Base-by-base conservation (phyloP, 2,113 vertebrate genomes). In the Cyprinodon tularosa region DNA sequence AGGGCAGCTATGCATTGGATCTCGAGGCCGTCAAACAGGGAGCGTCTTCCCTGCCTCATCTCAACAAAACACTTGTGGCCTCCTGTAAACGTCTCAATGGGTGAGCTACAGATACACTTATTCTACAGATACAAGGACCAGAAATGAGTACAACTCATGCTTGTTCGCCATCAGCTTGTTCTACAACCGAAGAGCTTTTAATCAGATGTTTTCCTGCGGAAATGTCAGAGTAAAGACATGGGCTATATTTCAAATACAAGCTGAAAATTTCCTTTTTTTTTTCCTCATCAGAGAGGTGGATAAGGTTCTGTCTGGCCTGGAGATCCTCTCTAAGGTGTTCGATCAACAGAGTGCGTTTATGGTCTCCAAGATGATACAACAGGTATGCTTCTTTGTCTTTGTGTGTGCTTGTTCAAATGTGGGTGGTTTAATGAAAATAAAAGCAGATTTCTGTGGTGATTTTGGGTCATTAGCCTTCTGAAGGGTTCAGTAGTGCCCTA, bases 251-350 rank as follows among this genome's bases (percentile, higher is more conserved):
- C 8, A 53, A 3, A 59, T 8, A 12, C 38, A 42, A 36, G 15
- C 12, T 69, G 10, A 66, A 29, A 5, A 60, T 71, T 15, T 74
- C 2, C 83, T 4, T 83, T 0, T 81, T 3, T 62, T 60, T 76
- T 9, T n/a, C 29, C 67, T 53, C 13, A 42, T 48, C 77, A 99
- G 97, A 36, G 97, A 99, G 86, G 97, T 98, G 87, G 97, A 99
- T 91, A 98, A 97, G 71, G 97, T 99, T 50, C 83, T 99, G 74
- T 94, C 95, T 0, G 97, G 97, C 45, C 91, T 99, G 80, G 97
- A 99, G 93, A 98, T 98, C 84, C 93, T 99, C 68, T 97, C 97
- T 22, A 98, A 98, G 89, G 97, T 98, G 20, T 98, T 99, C 64
- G 97, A 99, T 93, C 97, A 98, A 91, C 97, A 99, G 88, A 98